These are phyloP conservation scores for Amphimallon solstitiale DNA, from an alignment of 2,888 invertebrate species.

Conservation along the genomic window DNA sequence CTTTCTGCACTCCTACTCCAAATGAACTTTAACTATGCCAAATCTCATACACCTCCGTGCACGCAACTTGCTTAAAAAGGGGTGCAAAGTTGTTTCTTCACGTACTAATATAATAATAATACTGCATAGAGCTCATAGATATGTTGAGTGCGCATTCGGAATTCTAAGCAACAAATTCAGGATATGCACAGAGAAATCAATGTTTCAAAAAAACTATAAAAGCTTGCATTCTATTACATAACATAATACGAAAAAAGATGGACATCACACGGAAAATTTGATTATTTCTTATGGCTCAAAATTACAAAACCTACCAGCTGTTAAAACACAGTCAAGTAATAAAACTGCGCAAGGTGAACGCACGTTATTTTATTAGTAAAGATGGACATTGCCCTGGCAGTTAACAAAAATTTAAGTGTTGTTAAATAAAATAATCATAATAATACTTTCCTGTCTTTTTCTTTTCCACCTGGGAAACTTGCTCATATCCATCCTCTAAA, in stretches of 20 bases:
- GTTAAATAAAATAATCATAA: slow-evolving; percentile 34
- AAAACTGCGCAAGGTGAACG: no score
- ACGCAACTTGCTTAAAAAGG: no score
- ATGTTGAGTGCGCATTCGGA: slow-evolving; percentile 26
- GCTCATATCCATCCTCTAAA: slow-evolving; percentile 27
- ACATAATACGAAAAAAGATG: slow-evolving; percentile 43
- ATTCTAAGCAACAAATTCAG: slow-evolving; percentile 23
- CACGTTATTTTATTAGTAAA: slow-evolving; percentile 43
- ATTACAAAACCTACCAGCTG: no score
- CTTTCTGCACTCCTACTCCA: no score
- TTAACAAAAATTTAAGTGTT: slow-evolving; percentile 41
- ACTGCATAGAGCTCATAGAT: slow-evolving; percentile 1
- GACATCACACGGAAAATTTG: no score
- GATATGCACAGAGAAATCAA: slow-evolving; percentile 13
- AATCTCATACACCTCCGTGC: no score
- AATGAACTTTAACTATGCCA: no score
- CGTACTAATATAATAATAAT: no score
- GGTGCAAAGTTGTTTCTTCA: no score
- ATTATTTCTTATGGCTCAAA: no score
- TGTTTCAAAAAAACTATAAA: no score
- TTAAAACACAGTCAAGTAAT: no score
- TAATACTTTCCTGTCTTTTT: slow-evolving; percentile 39
- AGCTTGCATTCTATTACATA: slow-evolving; percentile 44
- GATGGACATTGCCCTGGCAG: slow-evolving; percentile 41
- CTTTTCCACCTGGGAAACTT: slow-evolving; percentile 38